phyloP scores from a whole-genome alignment of 2,888 invertebrate genomes.

The Aethes cnicana region DNA sequence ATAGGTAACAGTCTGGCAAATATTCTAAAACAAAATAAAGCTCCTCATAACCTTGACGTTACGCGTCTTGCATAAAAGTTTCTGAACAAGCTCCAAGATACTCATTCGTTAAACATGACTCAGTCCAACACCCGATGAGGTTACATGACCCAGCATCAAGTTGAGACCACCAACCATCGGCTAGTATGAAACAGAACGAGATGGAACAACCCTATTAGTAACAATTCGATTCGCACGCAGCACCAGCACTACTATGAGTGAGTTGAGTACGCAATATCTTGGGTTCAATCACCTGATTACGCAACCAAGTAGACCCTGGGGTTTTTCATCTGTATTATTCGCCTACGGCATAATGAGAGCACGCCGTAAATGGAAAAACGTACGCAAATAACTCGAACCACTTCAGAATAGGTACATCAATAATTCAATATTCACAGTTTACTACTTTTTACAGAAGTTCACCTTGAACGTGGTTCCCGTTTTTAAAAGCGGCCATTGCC shows the following conservation, averaged over 20 bases:
- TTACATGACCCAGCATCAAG: background rate
- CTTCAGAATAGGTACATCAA: slow-evolving; percentile 11
- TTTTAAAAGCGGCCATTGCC: background rate
- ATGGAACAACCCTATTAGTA: slow-evolving; percentile 28
- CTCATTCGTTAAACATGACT: too few relatives aligned
- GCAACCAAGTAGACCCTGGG: slow-evolving; percentile 48
- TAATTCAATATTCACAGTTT: background rate
- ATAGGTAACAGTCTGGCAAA: too few relatives aligned
- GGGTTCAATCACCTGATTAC: slow-evolving; percentile 65
- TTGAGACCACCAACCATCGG: background rate
- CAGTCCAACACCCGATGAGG: too few relatives aligned
- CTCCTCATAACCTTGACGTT: too few relatives aligned
- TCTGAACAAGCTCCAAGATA: too few relatives aligned
- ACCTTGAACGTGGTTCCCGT: slow-evolving; percentile 8
- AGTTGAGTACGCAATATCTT: slow-evolving; percentile 45
- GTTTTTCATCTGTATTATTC: slow-evolving; percentile 48
- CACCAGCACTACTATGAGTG: slow-evolving; percentile 38
- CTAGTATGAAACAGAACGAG: background rate
- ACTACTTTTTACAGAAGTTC: background rate
- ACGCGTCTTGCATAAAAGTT: too few relatives aligned
- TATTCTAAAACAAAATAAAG: too few relatives aligned
- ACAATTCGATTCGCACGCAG: slow-evolving; percentile 63
- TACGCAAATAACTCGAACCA: slow-evolving; percentile 40
- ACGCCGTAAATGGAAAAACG: slow-evolving; percentile 43
- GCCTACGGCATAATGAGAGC: slow-evolving; percentile 39